A percentile compares a stretch with the other conserved stretches of the same genome.
Conservation (phyloP, 2,113 vertebrate genomes). For the Sus scrofa region DNA sequence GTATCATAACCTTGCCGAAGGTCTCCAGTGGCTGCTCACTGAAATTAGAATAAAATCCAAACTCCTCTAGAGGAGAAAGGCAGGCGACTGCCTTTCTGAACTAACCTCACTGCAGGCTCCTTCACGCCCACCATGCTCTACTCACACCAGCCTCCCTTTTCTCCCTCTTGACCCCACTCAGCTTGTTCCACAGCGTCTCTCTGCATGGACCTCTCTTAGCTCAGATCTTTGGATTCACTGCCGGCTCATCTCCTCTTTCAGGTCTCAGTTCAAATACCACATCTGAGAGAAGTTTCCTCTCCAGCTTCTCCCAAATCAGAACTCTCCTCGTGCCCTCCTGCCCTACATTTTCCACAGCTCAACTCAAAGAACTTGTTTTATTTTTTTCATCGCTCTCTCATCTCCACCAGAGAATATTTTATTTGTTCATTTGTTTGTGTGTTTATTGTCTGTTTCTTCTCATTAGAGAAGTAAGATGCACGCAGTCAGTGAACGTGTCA, state of each 20-base stretch:
- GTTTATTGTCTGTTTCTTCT: not conserved
- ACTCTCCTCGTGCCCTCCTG: not conserved
- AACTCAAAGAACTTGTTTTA: not conserved
- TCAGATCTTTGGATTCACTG: not conserved
- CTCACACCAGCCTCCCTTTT: not conserved
- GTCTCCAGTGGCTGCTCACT: not conserved
- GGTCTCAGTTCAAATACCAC: not conserved
- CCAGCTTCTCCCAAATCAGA: not conserved
- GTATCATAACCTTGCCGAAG: not conserved
- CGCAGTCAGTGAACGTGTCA: not conserved
- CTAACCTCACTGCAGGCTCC: not conserved
- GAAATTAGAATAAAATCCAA: not conserved
- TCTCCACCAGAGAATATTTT: not conserved
- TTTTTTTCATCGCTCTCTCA: not conserved
- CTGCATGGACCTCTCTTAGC: not conserved
- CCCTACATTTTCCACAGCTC: not conserved
- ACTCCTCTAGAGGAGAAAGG: not conserved
- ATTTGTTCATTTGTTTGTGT: not conserved
- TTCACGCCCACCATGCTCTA: not conserved
- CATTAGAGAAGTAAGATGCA: not conserved
- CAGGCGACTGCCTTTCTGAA: not conserved
- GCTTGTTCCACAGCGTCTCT: not conserved
- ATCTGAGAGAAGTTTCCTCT: not conserved
- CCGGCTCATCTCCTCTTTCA: not conserved
- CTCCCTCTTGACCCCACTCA: not conserved